These are phyloP conservation scores for Caretta caretta DNA, from an alignment of 2,113 vertebrate species.

Conservation along the genomic window DNA sequence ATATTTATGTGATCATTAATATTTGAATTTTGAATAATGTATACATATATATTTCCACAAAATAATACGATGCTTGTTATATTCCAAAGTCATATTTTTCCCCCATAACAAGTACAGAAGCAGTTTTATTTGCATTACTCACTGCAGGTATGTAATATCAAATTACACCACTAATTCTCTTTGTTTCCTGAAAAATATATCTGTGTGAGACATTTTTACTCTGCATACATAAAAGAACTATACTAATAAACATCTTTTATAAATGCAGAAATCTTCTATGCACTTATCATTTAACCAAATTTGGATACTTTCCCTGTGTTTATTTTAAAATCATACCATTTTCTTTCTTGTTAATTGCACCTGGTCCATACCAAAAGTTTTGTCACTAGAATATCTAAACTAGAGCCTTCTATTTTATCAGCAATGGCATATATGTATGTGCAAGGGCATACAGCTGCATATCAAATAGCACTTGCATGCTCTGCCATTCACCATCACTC, in stretches of 20 bases:
- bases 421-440: background rate
- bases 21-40: slow-evolving; percentile 61
- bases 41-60: slow-evolving; percentile 18
- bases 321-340: background rate
- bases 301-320: background rate
- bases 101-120: slow-evolving; percentile 25
- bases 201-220: background rate
- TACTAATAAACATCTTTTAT: background rate
- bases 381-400: background rate
- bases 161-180: slow-evolving; percentile 5
- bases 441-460: slow-evolving; percentile 64
- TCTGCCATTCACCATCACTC: slow-evolving; percentile 42
- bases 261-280: background rate
- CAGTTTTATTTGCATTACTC: slow-evolving; percentile 39
- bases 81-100: background rate
- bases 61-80: slow-evolving; percentile 9
- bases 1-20: slow-evolving; percentile 61
- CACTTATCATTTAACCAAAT: background rate
- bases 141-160: slow-evolving; percentile 49
- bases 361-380: slow-evolving; percentile 12
- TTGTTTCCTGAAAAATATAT: slow-evolving; percentile 30
- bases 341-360: background rate
- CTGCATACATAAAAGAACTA: background rate
- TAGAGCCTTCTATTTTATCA: slow-evolving; percentile 6
- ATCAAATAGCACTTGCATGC: slow-evolving; percentile 44